Evolutionary conservation across 92 coral and sea anemone species (phyloP), one percentile per base, ranked within the genome.

Genomic region (Epizoanthus illoricatus): DNA sequence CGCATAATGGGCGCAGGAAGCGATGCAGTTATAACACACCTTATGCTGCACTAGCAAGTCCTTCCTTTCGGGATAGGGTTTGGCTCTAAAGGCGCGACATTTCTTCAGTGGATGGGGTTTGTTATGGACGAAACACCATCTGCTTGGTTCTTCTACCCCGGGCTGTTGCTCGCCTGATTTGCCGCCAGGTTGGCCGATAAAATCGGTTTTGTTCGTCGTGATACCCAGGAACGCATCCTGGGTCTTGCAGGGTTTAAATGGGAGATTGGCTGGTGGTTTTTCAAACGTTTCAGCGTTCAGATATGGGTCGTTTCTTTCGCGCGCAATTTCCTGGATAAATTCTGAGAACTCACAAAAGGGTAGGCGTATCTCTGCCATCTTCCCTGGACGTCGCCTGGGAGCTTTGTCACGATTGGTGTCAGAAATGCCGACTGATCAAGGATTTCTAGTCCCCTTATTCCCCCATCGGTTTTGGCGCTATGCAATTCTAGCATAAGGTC

Each of bases 281-380:
- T 72, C 70, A 40, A 17, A 79, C 56, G 59, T 59, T 52, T 85
- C 91, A 40, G 85, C 23, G 1, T 85, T 12, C 15, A 90, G 85
- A 42, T 84, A 84, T 1, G 89, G 91, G 74, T 87, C 89, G 58
- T 90, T 90, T 23, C 85, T 62, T 49, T 90, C 89, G 61, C 52
- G 68, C 16, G 91, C 16, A 6, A 57, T 18, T 42, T 84, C 90
- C 19, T 90, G 91, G 12, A 90, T 62, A 49, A 90, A 90, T 2
- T 18, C 15, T 1, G 87, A 59, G 16, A 90, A 88, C 75, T 90
- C 91, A 1, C 41, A 19, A 36, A 90, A 90, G 52, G 94, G 84
- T 45, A 88, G 17, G 92, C 92, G 61, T 88, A 89, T 42, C 90
- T 73, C 59, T 88, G 92, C 90, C 91, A 91, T 42, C 90, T 78